phyloP scores from a whole-genome alignment of 2,113 vertebrate genomes.

The Brachypodius melanocephalos region DNA sequence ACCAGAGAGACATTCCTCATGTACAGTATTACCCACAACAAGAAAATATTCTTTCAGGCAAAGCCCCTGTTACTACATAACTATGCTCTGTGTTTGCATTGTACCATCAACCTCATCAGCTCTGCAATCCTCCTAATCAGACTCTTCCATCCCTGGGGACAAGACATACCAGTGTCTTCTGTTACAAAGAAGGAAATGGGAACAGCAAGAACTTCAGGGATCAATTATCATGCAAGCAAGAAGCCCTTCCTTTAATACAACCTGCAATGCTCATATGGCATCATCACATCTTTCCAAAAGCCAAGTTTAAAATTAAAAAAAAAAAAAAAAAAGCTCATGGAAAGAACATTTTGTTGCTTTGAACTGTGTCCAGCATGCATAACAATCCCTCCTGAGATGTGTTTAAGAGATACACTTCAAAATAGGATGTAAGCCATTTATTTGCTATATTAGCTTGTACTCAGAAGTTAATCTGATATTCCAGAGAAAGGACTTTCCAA shows the following conservation, averaged over 20 bases:
- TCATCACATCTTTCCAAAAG: background rate
- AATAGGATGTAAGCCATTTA: accelerated
- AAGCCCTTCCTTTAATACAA: background rate
- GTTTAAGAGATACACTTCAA: background rate
- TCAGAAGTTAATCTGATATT: background rate
- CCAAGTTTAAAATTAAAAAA: background rate
- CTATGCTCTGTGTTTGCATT: background rate
- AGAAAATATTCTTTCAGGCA: background rate
- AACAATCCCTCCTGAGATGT: background rate
- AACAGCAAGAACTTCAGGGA: background rate
- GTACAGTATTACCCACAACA: background rate
- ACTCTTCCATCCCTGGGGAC: background rate
- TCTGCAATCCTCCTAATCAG: background rate
- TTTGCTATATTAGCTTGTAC: background rate
- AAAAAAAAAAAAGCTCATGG: background rate
- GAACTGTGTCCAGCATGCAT: background rate
- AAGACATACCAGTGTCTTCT: background rate
- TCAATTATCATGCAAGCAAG: background rate
- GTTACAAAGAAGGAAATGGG: background rate
- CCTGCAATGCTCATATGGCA: background rate
- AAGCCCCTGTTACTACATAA: background rate
- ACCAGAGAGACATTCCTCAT: background rate
- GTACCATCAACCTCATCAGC: background rate
- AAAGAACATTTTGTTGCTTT: constrained; percentile 10
- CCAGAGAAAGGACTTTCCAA: background rate